A percentile compares a stretch with the other conserved stretches of the same genome.
phyloP scores from a whole-genome alignment of 2,888 invertebrate species.

The Rhamnusium bicolor region DNA sequence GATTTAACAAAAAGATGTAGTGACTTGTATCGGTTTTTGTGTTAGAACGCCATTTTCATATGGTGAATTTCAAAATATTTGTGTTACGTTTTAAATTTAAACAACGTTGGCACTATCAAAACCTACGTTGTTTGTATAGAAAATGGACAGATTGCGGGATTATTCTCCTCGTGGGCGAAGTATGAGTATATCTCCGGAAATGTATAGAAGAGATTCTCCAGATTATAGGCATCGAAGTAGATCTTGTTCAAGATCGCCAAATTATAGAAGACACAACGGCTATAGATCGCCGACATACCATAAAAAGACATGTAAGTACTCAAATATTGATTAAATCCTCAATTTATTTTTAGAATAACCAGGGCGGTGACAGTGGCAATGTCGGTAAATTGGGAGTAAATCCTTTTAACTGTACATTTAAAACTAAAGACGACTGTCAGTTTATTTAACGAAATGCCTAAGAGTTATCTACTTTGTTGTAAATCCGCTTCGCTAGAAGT shows the following conservation, averaged over 20 bases:
- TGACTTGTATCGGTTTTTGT: background rate
- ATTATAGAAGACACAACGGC: slow-evolving; percentile 64
- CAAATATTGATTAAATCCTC: slow-evolving; percentile 6
- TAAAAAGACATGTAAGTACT: slow-evolving; percentile 58
- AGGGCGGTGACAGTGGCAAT: background rate
- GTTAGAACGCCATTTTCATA: background rate
- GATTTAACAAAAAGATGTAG: background rate
- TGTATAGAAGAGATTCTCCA: slow-evolving; percentile 61
- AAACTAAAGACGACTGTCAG: background rate
- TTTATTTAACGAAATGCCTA: too few relatives aligned
- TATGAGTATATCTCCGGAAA: slow-evolving; percentile 67
- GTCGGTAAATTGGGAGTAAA: background rate
- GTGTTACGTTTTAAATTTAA: background rate
- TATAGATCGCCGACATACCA: slow-evolving; percentile 52
- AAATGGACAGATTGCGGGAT: slow-evolving; percentile 46
- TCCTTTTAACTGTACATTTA: background rate
- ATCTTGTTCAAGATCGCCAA: slow-evolving; percentile 67
- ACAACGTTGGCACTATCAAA: background rate
- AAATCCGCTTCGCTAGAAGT: too few relatives aligned
- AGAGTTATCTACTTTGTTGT: too few relatives aligned
- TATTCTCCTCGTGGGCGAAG: slow-evolving; percentile 63
- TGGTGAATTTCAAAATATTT: background rate
- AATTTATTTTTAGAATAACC: slow-evolving; percentile 17
- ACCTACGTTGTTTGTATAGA: background rate
- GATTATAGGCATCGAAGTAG: slow-evolving; percentile 63